Conservation (phyloP, 2,113 vertebrate species). For the Eulemur rufifrons region DNA sequence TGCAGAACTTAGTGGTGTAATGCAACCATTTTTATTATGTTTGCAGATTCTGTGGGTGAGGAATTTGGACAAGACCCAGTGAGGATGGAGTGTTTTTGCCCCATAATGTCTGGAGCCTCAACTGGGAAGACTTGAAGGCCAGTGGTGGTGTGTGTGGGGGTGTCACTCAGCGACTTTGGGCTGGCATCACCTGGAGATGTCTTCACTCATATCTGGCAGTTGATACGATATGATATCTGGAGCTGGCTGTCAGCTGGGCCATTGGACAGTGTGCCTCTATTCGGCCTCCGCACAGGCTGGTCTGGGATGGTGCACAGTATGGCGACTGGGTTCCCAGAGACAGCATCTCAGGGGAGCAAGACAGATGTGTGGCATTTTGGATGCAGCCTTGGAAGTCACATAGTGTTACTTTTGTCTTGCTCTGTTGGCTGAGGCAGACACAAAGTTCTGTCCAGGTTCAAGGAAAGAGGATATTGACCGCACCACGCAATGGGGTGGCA, state of each 20-base stretch:
- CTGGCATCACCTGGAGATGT: neutral
- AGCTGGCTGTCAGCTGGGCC: neutral
- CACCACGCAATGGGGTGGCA: neutral
- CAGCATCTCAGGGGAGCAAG: neutral
- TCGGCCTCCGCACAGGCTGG: neutral
- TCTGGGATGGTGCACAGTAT: neutral
- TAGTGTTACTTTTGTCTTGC: neutral
- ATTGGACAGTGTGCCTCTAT: neutral
- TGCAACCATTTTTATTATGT: neutral
- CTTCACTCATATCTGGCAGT: too few species aligned
- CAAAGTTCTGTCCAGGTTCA: neutral
- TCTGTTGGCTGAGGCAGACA: neutral
- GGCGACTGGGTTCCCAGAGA: neutral
- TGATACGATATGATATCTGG: neutral
- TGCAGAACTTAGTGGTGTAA: neutral
- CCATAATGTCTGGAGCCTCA: neutral
- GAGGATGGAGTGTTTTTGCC: neutral
- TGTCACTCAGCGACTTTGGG: neutral
- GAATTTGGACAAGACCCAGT: neutral
- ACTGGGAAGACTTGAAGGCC: neutral
- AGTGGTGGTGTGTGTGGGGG: neutral
- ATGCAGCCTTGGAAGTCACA: neutral
- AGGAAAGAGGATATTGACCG: neutral
- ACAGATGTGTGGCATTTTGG: neutral
- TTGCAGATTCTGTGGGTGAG: neutral